Evolutionary conservation across 2,888 invertebrate genomes (phyloP).

Genomic region (Drosophila borborema): DNA sequence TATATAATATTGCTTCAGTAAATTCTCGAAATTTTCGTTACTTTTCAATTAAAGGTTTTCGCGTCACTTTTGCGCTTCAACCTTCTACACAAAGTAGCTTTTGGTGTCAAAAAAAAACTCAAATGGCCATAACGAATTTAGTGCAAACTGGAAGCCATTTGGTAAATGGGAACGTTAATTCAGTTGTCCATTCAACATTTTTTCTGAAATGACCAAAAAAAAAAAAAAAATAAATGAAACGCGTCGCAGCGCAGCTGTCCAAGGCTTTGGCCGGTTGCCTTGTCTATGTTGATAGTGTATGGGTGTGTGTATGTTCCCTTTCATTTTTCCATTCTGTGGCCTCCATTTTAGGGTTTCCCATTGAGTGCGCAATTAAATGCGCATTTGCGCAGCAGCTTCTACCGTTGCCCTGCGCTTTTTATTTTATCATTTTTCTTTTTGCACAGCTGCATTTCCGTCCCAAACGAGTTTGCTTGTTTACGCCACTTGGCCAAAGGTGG

Average conservation of each 20-base stretch:
- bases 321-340: constrained; percentile 6
- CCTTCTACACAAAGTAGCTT: constrained; percentile 7
- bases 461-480: constrained; percentile 75
- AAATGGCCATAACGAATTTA: constrained; percentile 24
- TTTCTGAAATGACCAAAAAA: constrained; percentile 21
- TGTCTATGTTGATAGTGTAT: not conserved
- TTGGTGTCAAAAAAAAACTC: constrained; percentile 5
- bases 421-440: constrained; percentile 28
- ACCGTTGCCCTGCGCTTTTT: not conserved
- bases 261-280: constrained; percentile 14
- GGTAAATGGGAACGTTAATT: constrained; percentile 30
- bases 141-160: constrained; percentile 14
- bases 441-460: constrained; percentile 68
- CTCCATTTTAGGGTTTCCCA: constrained; percentile 41
- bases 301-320: not conserved
- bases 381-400: constrained; percentile 63
- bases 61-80: not conserved
- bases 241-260: constrained; percentile 31
- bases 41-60: not conserved
- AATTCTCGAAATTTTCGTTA: too few species aligned
- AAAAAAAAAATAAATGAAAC: constrained; percentile 4
- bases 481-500: constrained; percentile 35
- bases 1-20: not conserved
- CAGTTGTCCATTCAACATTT: constrained; percentile 43
- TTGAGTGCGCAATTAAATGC: constrained; percentile 76